Evolutionary conservation across 2,797 vertebrate species (phyloP).

Genomic region (Ctenopoma kingsleyae): DNA sequence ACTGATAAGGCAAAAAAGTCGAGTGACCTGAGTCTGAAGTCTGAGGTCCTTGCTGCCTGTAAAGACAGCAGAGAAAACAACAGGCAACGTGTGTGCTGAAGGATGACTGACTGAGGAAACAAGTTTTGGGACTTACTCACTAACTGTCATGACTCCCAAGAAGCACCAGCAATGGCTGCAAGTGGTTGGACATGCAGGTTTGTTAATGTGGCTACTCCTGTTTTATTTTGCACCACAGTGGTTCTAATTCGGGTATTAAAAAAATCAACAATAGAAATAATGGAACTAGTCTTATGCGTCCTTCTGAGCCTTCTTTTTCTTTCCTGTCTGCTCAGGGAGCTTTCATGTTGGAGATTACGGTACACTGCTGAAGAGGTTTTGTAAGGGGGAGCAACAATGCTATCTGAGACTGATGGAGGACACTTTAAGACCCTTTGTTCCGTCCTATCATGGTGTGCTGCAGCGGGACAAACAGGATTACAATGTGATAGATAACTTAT

Average conservation of each 20-base stretch:
- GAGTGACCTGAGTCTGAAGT: slow-evolving; percentile 70
- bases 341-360: slow-evolving; percentile 82
- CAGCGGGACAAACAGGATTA: slow-evolving; percentile 85
- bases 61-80: background rate
- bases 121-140: slow-evolving; percentile 81
- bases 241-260: background rate
- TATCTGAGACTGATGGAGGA: slow-evolving; percentile 82
- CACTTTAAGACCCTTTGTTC: slow-evolving; percentile 78
- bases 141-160: slow-evolving; percentile 80
- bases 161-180: slow-evolving; percentile 89
- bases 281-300: background rate
- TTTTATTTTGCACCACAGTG: background rate
- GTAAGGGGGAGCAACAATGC: slow-evolving; percentile 80
- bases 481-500: slow-evolving; percentile 91
- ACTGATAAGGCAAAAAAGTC: slow-evolving; percentile 41
- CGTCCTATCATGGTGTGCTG: slow-evolving; percentile 86
- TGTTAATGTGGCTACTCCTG: slow-evolving; percentile 25
- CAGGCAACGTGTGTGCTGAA: slow-evolving; percentile 17
- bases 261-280: background rate
- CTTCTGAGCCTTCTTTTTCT: background rate
- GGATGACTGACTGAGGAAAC: slow-evolving; percentile 64
- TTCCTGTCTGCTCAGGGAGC: slow-evolving; percentile 64
- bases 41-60: slow-evolving; percentile 32
- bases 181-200: slow-evolving; percentile 90
- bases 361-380: slow-evolving; percentile 82